Evolutionary conservation across 2,797 vertebrate species (phyloP), one percentile per base, ranked within the genome.

Genomic region (Momotus momota): DNA sequence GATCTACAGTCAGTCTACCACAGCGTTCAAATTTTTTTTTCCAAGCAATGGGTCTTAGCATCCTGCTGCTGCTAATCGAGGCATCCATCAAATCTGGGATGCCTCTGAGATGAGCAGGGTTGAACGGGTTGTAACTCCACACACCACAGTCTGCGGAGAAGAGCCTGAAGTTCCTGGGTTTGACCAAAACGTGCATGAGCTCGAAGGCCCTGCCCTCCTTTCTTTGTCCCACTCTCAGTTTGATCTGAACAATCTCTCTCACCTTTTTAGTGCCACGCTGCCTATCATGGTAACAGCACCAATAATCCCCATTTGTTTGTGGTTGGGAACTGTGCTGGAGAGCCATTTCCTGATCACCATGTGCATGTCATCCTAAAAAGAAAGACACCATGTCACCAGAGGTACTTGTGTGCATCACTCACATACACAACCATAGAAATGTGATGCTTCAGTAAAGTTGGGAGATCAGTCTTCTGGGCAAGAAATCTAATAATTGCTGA

Each of bases 331-430:
- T 0, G 98, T 98, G 97, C 99, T 99, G 92, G 99, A 99, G 41
- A 99, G 99, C 97, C 99, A 99, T 77, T 99, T 99, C 60, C 99
- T 98, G 94, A 99, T 98, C 93, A 99, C 99, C 78, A 99, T 99
- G 97, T 99, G 98, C 98, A 99, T 98, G 88, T 99, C 99, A 92
- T 99, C 99, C 99, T 99, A 94, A 31, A 94, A 80, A 95, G 61
- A 89, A 65, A 93, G 74, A 41, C 13, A 43, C 7, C 14, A 21
- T 0, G 8, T 90, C 52, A 81, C 40, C 48, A 45, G 20, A 73
- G 52, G 12, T 29, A 73, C 11, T n/a, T 67, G 19, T 20, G 64
- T 33, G 52, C 67, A 64, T 43, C 52, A 51, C 20, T 67, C 65
- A n/a, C 29, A 54, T 31, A 54, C 10, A 29, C 52, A 29, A 31